phyloP scores from a whole-genome alignment of 92 coral and sea anemone genomes.

The Metridium senile region DNA sequence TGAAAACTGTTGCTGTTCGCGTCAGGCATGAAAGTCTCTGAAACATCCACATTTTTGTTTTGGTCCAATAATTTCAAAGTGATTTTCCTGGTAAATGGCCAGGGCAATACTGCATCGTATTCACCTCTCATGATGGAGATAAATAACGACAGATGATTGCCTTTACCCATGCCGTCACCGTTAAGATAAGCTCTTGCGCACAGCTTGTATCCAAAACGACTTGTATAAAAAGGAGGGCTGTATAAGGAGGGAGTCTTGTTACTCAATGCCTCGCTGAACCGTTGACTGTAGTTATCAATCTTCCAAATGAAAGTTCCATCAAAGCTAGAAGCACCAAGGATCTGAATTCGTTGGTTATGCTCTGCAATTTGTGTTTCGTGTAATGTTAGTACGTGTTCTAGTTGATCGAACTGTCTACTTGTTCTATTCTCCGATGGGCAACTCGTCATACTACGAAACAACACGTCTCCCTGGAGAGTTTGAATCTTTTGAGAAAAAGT shows the following conservation, averaged over 20 bases:
- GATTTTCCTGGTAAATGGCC: constrained; percentile 90
- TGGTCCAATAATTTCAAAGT: constrained; percentile 82
- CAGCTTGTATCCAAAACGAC: constrained; percentile 83
- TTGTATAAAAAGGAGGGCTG: constrained; percentile 89
- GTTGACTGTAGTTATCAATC: constrained; percentile 70
- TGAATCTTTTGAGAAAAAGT: constrained; percentile 3
- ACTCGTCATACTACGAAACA: not conserved
- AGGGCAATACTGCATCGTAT: constrained; percentile 79
- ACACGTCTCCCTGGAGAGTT: not conserved
- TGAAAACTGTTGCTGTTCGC: constrained; percentile 92
- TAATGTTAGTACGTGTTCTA: constrained; percentile 68
- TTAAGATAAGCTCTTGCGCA: constrained; percentile 83
- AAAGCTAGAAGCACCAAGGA: constrained; percentile 64
- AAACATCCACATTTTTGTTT: constrained; percentile 52
- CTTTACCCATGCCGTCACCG: constrained; percentile 86
- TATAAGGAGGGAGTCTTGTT: constrained; percentile 75
- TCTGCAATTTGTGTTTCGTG: constrained; percentile 85
- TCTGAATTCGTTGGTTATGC: constrained; percentile 69
- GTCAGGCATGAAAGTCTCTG: constrained; percentile 92
- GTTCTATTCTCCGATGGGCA: not conserved
- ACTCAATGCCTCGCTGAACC: constrained; percentile 69
- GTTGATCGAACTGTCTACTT: constrained; percentile 28
- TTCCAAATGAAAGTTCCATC: constrained; percentile 91
- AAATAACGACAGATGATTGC: constrained; percentile 72
- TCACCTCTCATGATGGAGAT: constrained; percentile 88